Evolutionary conservation across 2,797 vertebrate species (phyloP).

Genomic region (Phrynocephalus vlangalii): DNA sequence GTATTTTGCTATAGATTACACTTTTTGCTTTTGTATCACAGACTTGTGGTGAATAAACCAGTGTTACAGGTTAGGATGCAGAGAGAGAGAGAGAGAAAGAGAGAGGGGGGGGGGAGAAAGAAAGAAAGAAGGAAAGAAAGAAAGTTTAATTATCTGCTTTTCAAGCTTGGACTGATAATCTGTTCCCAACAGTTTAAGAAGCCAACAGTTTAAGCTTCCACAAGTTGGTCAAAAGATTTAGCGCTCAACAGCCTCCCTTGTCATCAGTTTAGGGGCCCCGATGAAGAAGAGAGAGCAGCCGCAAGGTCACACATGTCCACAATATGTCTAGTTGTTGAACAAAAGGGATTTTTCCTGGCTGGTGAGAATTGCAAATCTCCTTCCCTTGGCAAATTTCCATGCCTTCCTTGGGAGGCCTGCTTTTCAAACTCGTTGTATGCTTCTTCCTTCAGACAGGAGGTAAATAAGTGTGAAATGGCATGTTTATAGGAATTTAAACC

Average conservation of each 20-base stretch:
- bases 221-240: background rate
- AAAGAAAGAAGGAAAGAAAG: background rate
- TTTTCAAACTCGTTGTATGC: background rate
- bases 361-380: background rate
- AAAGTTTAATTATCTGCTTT: conserved; percentile 15
- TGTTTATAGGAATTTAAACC: background rate
- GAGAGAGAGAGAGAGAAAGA: background rate
- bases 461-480: background rate
- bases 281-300: no score
- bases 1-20: background rate
- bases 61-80: no score
- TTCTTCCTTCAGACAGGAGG: background rate
- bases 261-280: background rate
- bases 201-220: background rate
- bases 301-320: background rate
- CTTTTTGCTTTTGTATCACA: background rate
- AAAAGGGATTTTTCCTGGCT: background rate
- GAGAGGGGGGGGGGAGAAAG: background rate
- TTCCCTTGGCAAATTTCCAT: background rate
- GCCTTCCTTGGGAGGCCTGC: background rate
- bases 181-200: background rate
- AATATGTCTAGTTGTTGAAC: background rate
- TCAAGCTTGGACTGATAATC: background rate
- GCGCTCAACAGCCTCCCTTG: background rate
- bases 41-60: no score